A percentile compares a stretch with the other conserved stretches of the same genome.
Evolutionary conservation across 2,113 vertebrate genomes (phyloP).

Genomic region (Corydoras maculifer): DNA sequence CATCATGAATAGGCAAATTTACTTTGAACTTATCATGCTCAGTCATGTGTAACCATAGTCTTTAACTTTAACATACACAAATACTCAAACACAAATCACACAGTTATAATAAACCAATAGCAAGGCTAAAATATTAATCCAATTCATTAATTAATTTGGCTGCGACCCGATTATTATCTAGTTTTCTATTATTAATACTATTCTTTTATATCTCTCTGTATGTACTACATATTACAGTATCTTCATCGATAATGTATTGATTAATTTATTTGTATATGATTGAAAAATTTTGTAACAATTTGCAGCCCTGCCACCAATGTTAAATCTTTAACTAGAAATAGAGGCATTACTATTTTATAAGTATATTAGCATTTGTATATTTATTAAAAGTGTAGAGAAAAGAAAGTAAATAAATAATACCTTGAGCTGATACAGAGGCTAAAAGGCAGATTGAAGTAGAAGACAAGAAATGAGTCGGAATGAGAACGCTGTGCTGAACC

Average conservation of each 20-base stretch:
- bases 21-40: too few relatives aligned
- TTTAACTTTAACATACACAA: background rate
- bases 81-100: background rate
- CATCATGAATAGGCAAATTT: background rate
- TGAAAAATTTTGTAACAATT: too few relatives aligned
- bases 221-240: too few relatives aligned
- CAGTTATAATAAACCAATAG: background rate
- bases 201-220: too few relatives aligned
- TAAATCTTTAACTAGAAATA: too few relatives aligned
- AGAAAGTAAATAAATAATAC: conserved; percentile 6
- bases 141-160: background rate
- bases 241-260: too few relatives aligned
- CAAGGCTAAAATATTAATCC: background rate
- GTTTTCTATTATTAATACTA: too few relatives aligned
- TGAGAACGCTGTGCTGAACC: conserved; percentile 26
- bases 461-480: conserved; percentile 11
- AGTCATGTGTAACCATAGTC: background rate
- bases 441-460: conserved; percentile 8
- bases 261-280: too few relatives aligned
- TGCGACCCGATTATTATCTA: too few relatives aligned
- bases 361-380: background rate
- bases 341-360: background rate
- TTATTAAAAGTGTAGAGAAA: too few relatives aligned
- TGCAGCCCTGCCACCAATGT: too few relatives aligned
- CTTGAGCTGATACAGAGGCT: conserved; percentile 26